These are phyloP conservation scores for Psittacula derbiana DNA, from an alignment of 2,797 vertebrate species.

Conservation along the genomic window DNA sequence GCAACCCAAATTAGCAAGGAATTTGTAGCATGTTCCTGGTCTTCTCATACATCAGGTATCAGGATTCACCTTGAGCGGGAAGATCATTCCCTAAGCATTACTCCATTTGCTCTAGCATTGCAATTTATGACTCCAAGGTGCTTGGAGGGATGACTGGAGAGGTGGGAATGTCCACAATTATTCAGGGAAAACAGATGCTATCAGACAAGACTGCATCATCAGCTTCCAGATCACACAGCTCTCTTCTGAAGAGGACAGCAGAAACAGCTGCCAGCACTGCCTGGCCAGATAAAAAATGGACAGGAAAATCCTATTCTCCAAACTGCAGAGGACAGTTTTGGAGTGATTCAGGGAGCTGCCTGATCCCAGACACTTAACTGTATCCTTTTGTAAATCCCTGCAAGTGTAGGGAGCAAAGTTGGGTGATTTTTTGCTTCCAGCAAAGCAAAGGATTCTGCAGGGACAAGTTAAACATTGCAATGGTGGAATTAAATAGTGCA, in stretches of 20 bases:
- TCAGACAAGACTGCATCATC: constrained; percentile 4
- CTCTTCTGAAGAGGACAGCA: background rate
- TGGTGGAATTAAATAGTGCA: background rate
- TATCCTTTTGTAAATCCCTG: background rate
- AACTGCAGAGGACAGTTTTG: background rate
- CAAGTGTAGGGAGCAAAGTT: background rate
- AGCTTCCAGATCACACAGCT: background rate
- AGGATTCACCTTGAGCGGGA: constrained; percentile 67
- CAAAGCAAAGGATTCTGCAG: background rate
- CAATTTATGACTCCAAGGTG: constrained; percentile 34
- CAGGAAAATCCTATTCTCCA: background rate
- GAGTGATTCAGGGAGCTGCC: background rate
- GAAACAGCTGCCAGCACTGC: background rate
- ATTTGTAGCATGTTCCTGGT: constrained; percentile 83
- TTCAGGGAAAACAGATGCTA: constrained; percentile 39
- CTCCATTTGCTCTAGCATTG: constrained; percentile 11
- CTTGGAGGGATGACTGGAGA: background rate
- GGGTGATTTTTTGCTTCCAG: background rate
- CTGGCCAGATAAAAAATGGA: background rate
- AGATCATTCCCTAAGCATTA: constrained; percentile 57
- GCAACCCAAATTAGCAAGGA: constrained; percentile 83
- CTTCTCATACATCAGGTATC: constrained; percentile 59
- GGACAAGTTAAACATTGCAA: background rate
- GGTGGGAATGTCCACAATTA: constrained; percentile 22
- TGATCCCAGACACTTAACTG: background rate